Conservation (phyloP, 2,797 vertebrate genomes). For the Squalus acanthias region DNA sequence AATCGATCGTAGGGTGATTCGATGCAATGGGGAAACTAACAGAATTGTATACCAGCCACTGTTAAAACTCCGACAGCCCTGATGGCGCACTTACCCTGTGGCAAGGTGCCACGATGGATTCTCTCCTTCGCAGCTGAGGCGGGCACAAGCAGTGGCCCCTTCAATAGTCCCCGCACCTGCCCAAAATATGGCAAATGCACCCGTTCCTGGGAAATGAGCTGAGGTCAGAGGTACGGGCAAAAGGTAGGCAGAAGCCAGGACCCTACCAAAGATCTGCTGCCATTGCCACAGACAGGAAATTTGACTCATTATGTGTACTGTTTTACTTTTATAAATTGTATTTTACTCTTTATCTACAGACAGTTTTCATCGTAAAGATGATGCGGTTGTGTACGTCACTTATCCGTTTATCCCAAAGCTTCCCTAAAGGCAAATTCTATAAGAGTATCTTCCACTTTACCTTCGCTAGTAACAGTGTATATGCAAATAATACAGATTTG, state of each 20-base stretch:
- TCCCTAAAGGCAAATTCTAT: background rate
- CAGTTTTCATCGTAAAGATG: background rate
- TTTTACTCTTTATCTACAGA: background rate
- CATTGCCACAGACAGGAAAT: background rate
- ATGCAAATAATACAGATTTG: background rate
- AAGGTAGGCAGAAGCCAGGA: background rate
- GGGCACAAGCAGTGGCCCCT: background rate
- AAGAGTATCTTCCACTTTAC: background rate
- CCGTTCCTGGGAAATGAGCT: background rate
- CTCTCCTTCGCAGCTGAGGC: too few species aligned
- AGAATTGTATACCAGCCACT: background rate
- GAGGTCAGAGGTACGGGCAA: background rate
- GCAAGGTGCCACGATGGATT: background rate
- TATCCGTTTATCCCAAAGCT: conserved; percentile 1
- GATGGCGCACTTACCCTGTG: background rate
- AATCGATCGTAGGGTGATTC: background rate
- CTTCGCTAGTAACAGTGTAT: background rate
- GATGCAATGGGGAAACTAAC: background rate
- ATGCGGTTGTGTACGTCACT: background rate
- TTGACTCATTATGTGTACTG: background rate
- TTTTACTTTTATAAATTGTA: background rate
- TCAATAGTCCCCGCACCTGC: background rate
- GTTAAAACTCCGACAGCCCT: background rate
- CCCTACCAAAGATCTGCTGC: background rate
- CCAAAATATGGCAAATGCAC: background rate